Evolutionary conservation across 2,888 invertebrate genomes (phyloP), one percentile per base, ranked within the genome.

Genomic region (Stenotaenia linearis): DNA sequence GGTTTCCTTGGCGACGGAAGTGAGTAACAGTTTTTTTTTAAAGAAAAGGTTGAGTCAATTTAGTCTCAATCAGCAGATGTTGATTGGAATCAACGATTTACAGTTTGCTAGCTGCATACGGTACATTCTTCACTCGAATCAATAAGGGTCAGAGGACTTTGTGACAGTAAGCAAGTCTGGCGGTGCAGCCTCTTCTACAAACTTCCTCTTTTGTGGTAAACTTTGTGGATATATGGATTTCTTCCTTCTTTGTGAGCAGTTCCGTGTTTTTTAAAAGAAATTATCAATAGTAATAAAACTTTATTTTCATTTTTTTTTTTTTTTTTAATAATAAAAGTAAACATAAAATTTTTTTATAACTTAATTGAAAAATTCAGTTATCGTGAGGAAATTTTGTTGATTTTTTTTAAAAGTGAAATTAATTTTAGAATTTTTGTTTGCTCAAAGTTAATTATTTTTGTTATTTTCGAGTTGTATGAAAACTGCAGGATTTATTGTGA

Each of bases 151-250:
- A n/a, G n/a, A 56, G 56, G 56, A 56, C 56, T 56, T 56, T 56
- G 56, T 56, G 56, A 56, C 56, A 56, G 56, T 56, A 56, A 56
- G 56, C 56, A 56, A 56, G 56, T 56, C 23, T 56, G n/a, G 56
- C n/a, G 15, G 23, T 56, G 56, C 56, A 23, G 56, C 21, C 56
- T 56, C n/a, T 56, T 4, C 10, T 18, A 56, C 56, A 56, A 56
- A 56, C 56, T 56, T 56, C 56, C 56, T 56, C 56, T n/a, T 56
- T 23, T 56, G 18, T 18, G 18, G 56, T 56, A 10, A 56, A 56
- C 56, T 56, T 56, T 21, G 56, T 18, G 5, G 56, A 23, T 56
- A 21, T 56, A 56, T 56, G 23, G 56, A 56, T 56, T 56, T 18
- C 23, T 56, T 56, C 18, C 56, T n/a, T n/a, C n/a, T n/a, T 56